Evolutionary conservation across 2,113 vertebrate species (phyloP).

Genomic region (Leptobrachium ailaonicum): DNA sequence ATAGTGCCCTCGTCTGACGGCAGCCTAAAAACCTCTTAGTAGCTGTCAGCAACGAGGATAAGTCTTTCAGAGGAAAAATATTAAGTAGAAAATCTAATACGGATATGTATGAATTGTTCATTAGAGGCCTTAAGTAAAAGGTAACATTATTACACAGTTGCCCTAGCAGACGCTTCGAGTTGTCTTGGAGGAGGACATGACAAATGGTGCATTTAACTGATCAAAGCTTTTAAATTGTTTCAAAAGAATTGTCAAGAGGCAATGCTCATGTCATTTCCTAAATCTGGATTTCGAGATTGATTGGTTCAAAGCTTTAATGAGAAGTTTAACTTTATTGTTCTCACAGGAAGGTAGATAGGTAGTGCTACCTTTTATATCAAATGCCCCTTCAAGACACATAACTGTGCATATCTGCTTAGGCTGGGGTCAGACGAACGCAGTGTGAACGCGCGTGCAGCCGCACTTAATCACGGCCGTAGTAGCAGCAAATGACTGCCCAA

Average conservation of each 20-base stretch:
- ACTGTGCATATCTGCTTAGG: too few relatives aligned
- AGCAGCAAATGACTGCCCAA: too few relatives aligned
- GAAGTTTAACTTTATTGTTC: too few relatives aligned
- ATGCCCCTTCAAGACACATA: too few relatives aligned
- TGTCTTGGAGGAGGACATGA: not conserved
- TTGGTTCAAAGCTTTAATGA: too few relatives aligned
- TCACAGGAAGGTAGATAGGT: too few relatives aligned
- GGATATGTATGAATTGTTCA: not conserved
- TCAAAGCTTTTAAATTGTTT: not conserved
- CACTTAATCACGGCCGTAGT: too few relatives aligned
- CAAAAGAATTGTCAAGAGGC: not conserved
- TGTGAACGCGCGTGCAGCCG: too few relatives aligned
- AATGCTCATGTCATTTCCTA: not conserved
- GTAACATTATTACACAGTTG: not conserved
- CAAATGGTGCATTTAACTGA: conserved; percentile 1
- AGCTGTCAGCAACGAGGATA: not conserved
- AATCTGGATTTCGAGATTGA: too few relatives aligned
- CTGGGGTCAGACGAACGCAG: too few relatives aligned
- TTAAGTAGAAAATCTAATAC: not conserved
- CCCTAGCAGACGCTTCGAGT: not conserved
- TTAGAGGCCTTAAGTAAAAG: not conserved
- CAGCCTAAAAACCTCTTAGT: not conserved
- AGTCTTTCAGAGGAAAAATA: not conserved
- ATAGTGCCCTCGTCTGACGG: too few relatives aligned
- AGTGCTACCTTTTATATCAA: too few relatives aligned